Conservation (phyloP, 2,888 invertebrate genomes). For the Smittia sp. region DNA sequence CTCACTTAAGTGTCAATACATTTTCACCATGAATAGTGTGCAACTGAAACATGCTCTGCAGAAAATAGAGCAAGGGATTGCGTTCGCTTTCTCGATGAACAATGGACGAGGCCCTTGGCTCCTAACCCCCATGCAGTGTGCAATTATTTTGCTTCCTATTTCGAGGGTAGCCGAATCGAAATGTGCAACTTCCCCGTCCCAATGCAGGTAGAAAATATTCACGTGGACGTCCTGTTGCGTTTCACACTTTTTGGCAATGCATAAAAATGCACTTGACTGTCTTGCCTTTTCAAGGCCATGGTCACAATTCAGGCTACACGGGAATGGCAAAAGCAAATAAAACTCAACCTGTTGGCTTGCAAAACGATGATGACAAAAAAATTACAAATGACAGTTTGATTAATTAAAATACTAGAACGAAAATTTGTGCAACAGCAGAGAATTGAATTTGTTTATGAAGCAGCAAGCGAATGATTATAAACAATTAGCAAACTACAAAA, state of each 20-base stretch:
- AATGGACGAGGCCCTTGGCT: neutral
- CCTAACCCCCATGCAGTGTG: conserved; percentile 18
- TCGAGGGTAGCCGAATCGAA: neutral
- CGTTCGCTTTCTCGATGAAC: neutral
- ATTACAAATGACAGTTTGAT: neutral
- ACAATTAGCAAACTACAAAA: conserved; percentile 37
- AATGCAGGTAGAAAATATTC: conserved; percentile 14
- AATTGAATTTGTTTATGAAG: conserved; percentile 9
- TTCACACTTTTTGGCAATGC: neutral
- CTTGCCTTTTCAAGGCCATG: conserved; percentile 22
- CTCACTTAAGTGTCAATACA: conserved; percentile 40
- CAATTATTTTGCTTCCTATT: conserved; percentile 36
- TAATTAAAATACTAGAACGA: neutral
- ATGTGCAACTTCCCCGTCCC: conserved; percentile 9
- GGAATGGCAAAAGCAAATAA: conserved; percentile 2
- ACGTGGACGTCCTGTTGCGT: conserved; percentile 33
- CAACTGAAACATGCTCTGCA: conserved; percentile 16
- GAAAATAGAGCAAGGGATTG: conserved; percentile 17
- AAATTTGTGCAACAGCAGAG: neutral
- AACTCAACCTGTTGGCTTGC: conserved; percentile 11
- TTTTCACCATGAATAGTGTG: neutral
- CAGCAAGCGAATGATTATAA: conserved; percentile 31
- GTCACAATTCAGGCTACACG: neutral
- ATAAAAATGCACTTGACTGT: conserved; percentile 26
- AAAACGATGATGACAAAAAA: conserved; percentile 5